Percentiles rank a stretch among this genome's conserved stretches.
Conservation (phyloP, 2,888 invertebrate species). For the Phytoseiulus persimilis region DNA sequence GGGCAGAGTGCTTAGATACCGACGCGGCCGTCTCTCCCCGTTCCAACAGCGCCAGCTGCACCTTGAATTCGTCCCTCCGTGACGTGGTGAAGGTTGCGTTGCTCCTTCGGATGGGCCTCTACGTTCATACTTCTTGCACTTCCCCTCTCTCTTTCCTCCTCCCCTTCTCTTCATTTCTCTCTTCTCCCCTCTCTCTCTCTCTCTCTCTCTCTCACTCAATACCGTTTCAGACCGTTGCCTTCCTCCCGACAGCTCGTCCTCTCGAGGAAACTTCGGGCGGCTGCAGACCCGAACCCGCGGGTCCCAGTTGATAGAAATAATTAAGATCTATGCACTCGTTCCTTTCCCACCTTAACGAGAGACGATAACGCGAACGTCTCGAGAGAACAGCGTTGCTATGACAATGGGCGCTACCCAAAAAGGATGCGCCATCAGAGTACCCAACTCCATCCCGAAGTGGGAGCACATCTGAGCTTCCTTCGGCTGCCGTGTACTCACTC, state of each 20-base stretch:
- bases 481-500: too few relatives aligned
- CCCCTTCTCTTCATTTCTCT: background rate
- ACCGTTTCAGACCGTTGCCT: background rate
- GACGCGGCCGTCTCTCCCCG: background rate
- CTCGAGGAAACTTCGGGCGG: background rate
- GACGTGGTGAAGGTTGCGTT: too few relatives aligned
- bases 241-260: background rate
- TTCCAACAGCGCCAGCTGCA: background rate
- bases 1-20: too few relatives aligned
- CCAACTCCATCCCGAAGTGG: too few relatives aligned
- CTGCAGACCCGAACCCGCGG: background rate
- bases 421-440: background rate
- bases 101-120: background rate
- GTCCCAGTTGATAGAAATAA: background rate
- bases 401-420: background rate
- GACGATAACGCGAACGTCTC: background rate
- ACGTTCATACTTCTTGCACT: background rate
- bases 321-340: background rate
- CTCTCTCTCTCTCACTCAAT: background rate
- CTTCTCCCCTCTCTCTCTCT: background rate
- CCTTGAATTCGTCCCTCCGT: background rate
- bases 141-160: background rate
- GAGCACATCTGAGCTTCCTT: too few relatives aligned
- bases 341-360: background rate
- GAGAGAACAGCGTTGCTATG: background rate